Conservation (phyloP, 1,140 invertebrate genomes). For the Drosophila ficusphila region DNA sequence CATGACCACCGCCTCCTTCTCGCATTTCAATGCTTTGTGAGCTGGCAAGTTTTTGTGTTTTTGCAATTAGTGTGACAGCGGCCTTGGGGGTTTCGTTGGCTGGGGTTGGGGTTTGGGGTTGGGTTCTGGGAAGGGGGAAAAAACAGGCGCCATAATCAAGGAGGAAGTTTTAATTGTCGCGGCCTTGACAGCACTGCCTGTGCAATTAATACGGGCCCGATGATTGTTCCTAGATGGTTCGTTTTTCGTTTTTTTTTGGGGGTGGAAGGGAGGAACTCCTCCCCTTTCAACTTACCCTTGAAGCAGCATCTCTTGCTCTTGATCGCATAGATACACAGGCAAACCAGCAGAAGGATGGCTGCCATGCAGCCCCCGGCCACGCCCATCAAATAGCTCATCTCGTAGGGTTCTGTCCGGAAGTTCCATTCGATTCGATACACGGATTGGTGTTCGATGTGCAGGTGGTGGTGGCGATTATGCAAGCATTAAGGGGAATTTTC, state of each 20-base stretch:
- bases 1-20: slow-evolving; percentile 17
- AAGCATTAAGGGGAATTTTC: slow-evolving; percentile 58
- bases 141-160: slow-evolving; percentile 60
- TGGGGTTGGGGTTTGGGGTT: not conserved
- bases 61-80: slow-evolving; percentile 75
- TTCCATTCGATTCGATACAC: slow-evolving; percentile 13
- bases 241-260: not conserved
- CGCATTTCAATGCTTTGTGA: slow-evolving; percentile 40
- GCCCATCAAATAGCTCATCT: slow-evolving; percentile 87
- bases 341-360: slow-evolving; percentile 86
- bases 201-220: slow-evolving; percentile 65
- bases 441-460: slow-evolving; percentile 27
- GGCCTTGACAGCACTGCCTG: slow-evolving; percentile 54
- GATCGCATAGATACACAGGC: slow-evolving; percentile 87
- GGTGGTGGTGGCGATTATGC: slow-evolving; percentile 43
- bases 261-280: not conserved
- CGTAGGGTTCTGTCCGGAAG: slow-evolving; percentile 86
- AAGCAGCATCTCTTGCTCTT: slow-evolving; percentile 88
- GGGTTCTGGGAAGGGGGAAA: too few species aligned
- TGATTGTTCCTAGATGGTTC: slow-evolving; percentile 24
- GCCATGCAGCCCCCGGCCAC: slow-evolving; percentile 86
- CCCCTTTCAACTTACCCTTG: slow-evolving; percentile 86
- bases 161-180: slow-evolving; percentile 75
- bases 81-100: not conserved
- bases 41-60: slow-evolving; percentile 74